Conservation (phyloP, 1,140 invertebrate species). For the Nylanderia fulva region DNA sequence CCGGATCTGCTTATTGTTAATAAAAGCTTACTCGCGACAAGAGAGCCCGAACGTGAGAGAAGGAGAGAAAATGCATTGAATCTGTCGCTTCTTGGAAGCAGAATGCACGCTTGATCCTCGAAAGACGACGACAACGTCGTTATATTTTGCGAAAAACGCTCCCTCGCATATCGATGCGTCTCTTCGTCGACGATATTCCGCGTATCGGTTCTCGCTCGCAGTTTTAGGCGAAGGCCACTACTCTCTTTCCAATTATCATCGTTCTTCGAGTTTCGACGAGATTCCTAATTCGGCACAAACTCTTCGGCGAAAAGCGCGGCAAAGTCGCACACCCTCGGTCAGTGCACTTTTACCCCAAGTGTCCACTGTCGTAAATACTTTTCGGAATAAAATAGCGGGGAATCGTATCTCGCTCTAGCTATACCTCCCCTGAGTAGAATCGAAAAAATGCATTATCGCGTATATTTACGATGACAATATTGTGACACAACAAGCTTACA, state of each 20-base stretch:
- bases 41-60: neutral
- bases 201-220: slow-evolving; percentile 9
- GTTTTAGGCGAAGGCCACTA: neutral
- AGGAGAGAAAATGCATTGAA: slow-evolving; percentile 20
- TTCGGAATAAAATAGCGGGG: neutral
- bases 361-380: slow-evolving; percentile 13
- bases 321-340: neutral
- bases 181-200: neutral
- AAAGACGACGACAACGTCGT: slow-evolving; percentile 5
- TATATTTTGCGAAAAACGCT: slow-evolving; percentile 26
- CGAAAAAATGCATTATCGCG: slow-evolving; percentile 32
- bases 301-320: neutral
- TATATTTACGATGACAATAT: slow-evolving; percentile 41
- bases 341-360: neutral
- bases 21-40: slow-evolving; percentile 45
- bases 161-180: slow-evolving; percentile 29
- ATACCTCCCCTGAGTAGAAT: slow-evolving; percentile 1
- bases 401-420: neutral
- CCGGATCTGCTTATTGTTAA: slow-evolving; percentile 50
- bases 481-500: neutral
- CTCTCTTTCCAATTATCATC: slow-evolving; percentile 1
- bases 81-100: slow-evolving; percentile 1
- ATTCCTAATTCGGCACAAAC: neutral
- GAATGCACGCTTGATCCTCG: slow-evolving; percentile 18
- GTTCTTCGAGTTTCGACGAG: neutral